These are phyloP conservation scores for Oncorhynchus nerka DNA, from an alignment of 2,113 vertebrate genomes.

Conservation along the genomic window DNA sequence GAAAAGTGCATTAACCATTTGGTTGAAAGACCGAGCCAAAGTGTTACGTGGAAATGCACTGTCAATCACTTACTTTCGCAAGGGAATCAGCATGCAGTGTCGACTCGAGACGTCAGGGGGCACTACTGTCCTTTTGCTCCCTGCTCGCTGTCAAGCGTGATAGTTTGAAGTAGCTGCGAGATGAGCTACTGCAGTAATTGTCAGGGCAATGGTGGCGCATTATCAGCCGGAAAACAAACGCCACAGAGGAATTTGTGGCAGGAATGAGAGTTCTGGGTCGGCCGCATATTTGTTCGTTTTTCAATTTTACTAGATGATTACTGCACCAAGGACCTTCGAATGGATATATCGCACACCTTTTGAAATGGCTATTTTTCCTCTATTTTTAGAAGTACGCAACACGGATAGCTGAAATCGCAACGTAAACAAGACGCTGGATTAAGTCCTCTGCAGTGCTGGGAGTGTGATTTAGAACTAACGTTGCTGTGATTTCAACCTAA, in stretches of 20 bases:
- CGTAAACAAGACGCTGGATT: conserved; percentile 33
- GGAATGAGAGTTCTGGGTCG: conserved; percentile 1
- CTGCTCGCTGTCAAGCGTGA: no score
- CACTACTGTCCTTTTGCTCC: no score
- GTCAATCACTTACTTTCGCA: no score
- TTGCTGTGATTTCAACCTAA: no score
- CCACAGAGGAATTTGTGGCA: background rate
- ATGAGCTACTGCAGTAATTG: background rate
- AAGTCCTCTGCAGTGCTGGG: background rate
- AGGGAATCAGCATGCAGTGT: no score
- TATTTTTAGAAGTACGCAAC: conserved; percentile 9
- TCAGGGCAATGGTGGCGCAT: conserved; percentile 43
- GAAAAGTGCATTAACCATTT: no score
- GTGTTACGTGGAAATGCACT: no score
- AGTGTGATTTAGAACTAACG: no score
- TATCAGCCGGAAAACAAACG: background rate
- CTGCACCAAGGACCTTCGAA: background rate
- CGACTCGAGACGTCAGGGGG: no score
- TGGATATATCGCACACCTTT: conserved; percentile 1
- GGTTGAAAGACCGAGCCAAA: no score
- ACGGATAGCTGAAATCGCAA: conserved; percentile 7
- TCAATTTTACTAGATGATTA: background rate
- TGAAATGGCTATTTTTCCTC: background rate
- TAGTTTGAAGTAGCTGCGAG: no score
- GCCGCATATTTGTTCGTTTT: background rate